These are phyloP conservation scores for Leucophenga montana DNA, from an alignment of 2,888 invertebrate genomes.

Conservation along the genomic window DNA sequence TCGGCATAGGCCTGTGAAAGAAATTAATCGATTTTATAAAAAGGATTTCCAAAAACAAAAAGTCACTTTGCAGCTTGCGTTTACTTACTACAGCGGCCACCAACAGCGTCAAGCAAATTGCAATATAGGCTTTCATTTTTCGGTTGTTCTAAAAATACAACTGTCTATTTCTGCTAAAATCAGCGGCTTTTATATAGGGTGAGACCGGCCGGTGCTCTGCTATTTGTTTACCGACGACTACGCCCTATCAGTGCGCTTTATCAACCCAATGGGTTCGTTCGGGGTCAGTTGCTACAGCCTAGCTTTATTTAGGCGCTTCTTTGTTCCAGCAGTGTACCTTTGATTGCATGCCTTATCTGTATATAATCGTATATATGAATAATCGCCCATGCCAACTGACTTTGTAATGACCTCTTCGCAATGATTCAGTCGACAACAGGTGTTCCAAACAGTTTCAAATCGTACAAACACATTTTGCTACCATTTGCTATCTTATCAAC, in stretches of 20 bases:
- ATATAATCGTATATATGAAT: too few relatives aligned
- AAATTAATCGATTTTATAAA: neutral
- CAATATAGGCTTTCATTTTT: conserved; percentile 52
- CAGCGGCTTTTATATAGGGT: conserved; percentile 36
- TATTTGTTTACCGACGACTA: neutral
- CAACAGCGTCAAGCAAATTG: conserved; percentile 41
- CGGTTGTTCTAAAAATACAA: conserved; percentile 26
- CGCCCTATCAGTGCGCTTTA: neutral
- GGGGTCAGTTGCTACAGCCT: neutral
- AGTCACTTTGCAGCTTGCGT: neutral
- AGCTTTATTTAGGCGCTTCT: neutral
- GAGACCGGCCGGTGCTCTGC: neutral
- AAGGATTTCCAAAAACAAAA: neutral
- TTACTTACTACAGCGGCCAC: conserved; percentile 49
- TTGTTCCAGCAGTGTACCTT: conserved; percentile 7
- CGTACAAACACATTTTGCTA: too few relatives aligned
- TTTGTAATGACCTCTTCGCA: too few relatives aligned
- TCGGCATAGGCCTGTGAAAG: conserved; percentile 47
- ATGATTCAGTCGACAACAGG: too few relatives aligned
- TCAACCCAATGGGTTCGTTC: conserved; percentile 10
- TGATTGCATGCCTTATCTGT: too few relatives aligned
- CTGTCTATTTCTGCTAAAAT: conserved; percentile 31
- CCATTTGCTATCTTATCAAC: too few relatives aligned
- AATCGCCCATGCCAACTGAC: too few relatives aligned
- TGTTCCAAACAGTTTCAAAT: too few relatives aligned